Base-by-base conservation (phyloP, 2,113 vertebrate genomes). In the Collichthys lucidus region DNA sequence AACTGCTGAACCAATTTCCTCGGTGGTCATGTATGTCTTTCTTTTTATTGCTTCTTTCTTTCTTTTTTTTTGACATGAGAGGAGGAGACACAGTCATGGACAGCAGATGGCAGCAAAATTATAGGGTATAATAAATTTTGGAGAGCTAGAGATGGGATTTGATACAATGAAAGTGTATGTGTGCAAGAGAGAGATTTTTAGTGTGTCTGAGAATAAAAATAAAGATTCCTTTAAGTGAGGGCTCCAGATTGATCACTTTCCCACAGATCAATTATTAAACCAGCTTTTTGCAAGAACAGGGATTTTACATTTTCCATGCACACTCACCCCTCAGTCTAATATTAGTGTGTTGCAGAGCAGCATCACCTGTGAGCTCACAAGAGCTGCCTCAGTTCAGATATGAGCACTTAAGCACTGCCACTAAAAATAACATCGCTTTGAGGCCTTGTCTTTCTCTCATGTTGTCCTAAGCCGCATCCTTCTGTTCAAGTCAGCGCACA, bases 81-180 rank as follows among this genome's bases (percentile, higher is more conserved):
- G 11, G 6, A 64, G 10, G 6, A 64, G 10, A 1, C 35, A 11
- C 40, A 61, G 4, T 3, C 29, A 49, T 16, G 84, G 75, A 80
- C 93, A 88, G 88, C 86, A 94, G 92, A 69, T 86, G 92, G 93
- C 92, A 90, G 92, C 88, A 93, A 46, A 87, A 72, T 89, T 55
- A 72, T 61, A 67, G 35, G 22, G 31, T 26, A 24, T 56, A 29
- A 22, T 26, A 9, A 35, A 44, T 75, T 73, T 16, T 47, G 47
- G 40, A 53, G 31, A 62, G 46, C 59, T 62, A 53, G 31, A 62
- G 46, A 67, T 62, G 29, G 31, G 26, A 53, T 67, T 40, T 40
- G 35, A 40, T 40, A 40, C 35, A 40, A 40, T 40, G 35, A 40
- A 40, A 40, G 44, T 12, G 44, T 35, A n/a, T n/a, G 20, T 35